These are phyloP conservation scores for Orientallactaga sibirica DNA, from an alignment of 2,797 vertebrate genomes.

Conservation along the genomic window DNA sequence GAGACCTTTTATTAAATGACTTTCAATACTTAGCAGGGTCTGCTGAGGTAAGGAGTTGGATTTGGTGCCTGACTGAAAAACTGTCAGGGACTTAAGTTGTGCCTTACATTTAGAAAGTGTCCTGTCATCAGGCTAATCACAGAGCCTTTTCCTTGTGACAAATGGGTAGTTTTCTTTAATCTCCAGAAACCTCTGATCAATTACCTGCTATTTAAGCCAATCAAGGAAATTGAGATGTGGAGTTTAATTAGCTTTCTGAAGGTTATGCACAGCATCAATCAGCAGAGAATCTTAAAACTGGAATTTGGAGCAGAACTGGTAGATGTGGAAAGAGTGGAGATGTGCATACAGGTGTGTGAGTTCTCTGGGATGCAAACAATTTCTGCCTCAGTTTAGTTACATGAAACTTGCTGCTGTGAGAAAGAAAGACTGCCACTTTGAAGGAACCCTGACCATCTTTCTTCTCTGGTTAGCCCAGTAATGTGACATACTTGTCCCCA, in stretches of 20 bases:
- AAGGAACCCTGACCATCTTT: neutral
- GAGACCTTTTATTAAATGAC: slow-evolving; percentile 1
- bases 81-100: neutral
- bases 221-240: slow-evolving; percentile 68
- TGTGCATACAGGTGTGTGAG: too few relatives aligned
- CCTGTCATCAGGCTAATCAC: slow-evolving; percentile 51
- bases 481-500: neutral
- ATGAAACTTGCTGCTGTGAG: neutral
- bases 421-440: neutral
- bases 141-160: slow-evolving; percentile 59
- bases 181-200: slow-evolving; percentile 80
- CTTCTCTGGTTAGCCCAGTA: neutral
- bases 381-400: neutral
- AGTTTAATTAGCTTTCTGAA: slow-evolving; percentile 70
- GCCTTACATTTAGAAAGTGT: slow-evolving; percentile 51
- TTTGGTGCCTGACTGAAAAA: neutral
- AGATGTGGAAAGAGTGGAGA: rapidly evolving
- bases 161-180: slow-evolving; percentile 75
- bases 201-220: slow-evolving; percentile 79
- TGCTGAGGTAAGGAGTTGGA: neutral
- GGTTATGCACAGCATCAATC: slow-evolving; percentile 13
- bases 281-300: neutral
- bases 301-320: neutral
- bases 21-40: neutral
- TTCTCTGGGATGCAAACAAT: neutral